These are phyloP conservation scores for Tribolium freemani DNA, from an alignment of 2,888 invertebrate genomes.

Conservation along the genomic window DNA sequence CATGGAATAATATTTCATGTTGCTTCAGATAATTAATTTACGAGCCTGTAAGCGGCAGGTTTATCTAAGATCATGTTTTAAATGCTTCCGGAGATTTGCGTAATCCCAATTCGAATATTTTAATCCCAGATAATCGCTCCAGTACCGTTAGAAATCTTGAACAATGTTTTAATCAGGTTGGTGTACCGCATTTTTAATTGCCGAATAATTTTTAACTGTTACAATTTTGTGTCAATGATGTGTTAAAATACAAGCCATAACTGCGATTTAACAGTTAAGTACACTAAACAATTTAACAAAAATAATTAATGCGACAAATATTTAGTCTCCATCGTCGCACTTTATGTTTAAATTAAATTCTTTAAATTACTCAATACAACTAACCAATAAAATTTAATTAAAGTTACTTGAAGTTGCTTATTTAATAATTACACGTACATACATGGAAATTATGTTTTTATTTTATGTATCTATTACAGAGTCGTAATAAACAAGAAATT, in stretches of 20 bases:
- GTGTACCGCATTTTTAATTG: background rate
- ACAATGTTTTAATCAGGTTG: slow-evolving; percentile 5
- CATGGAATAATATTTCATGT: slow-evolving; percentile 14
- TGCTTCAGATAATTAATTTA: slow-evolving; percentile 20
- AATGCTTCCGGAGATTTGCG: slow-evolving; percentile 25
- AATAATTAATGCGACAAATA: slow-evolving; percentile 28
- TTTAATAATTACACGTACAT: background rate
- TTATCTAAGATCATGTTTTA: slow-evolving; percentile 30
- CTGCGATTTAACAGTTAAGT: slow-evolving; percentile 20
- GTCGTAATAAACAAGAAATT: background rate
- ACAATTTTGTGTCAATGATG: background rate
- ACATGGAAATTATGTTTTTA: background rate
- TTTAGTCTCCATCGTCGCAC: slow-evolving; percentile 3
- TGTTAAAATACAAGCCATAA: slow-evolving; percentile 27
- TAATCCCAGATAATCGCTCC: slow-evolving; percentile 2
- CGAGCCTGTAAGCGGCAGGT: background rate
- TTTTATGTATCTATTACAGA: background rate
- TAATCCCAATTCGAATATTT: slow-evolving; percentile 27
- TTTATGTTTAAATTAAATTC: background rate
- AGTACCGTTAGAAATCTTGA: slow-evolving; percentile 18
- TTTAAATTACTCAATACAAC: background rate
- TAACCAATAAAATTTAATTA: background rate
- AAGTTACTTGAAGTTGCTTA: background rate
- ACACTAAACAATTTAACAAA: slow-evolving; percentile 25
- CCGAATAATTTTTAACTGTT: background rate